These are phyloP conservation scores for Calephelis virginiensis DNA, from an alignment of 1,140 invertebrate species.

Conservation along the genomic window DNA sequence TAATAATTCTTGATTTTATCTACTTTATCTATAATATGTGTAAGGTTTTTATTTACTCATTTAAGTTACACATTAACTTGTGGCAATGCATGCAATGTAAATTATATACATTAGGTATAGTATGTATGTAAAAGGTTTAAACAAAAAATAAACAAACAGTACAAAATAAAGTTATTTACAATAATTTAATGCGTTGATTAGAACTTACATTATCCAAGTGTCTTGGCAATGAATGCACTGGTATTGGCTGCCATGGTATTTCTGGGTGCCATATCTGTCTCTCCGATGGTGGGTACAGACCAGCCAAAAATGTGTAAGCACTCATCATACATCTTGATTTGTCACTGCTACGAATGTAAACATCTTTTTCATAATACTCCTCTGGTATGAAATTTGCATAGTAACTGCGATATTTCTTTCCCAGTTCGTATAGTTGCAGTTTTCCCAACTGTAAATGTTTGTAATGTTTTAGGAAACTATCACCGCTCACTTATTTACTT, in stretches of 20 bases:
- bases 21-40: no score
- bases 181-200: neutral
- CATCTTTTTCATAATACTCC: slow-evolving; percentile 81
- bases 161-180: no score
- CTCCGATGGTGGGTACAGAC: slow-evolving; percentile 87
- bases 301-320: slow-evolving; percentile 88
- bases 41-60: no score
- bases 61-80: no score
- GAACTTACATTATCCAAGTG: slow-evolving; percentile 83
- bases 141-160: no score
- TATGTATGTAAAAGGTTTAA: no score
- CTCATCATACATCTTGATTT: slow-evolving; percentile 92
- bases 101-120: no score
- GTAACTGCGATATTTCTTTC: slow-evolving; percentile 83
- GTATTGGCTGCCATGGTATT: slow-evolving; percentile 92
- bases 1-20: no score
- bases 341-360: slow-evolving; percentile 88
- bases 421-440: slow-evolving; percentile 86
- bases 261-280: slow-evolving; percentile 85
- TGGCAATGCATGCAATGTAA: no score
- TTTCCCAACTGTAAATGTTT: slow-evolving; percentile 83
- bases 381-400: slow-evolving; percentile 84
- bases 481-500: no score
- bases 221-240: slow-evolving; percentile 86
- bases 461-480: neutral